phyloP scores from a whole-genome alignment of 1,140 invertebrate genomes.

The Tenebrio molitor region DNA sequence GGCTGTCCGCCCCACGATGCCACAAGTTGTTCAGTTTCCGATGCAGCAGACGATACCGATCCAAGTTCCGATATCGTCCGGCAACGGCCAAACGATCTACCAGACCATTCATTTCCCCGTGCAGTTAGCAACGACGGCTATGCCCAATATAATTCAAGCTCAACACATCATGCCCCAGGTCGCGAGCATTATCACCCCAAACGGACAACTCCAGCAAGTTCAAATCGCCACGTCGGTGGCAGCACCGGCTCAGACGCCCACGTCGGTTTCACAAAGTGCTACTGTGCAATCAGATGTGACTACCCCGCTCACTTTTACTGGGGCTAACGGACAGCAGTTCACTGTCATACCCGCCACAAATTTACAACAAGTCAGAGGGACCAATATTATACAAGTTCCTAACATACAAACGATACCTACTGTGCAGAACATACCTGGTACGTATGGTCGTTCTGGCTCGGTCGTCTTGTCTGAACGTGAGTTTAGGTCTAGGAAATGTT shows the following conservation, averaged over 20 bases:
- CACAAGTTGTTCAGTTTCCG: constrained; percentile 82
- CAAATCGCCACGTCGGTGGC: constrained; percentile 71
- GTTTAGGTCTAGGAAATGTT: constrained; percentile 78
- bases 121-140: constrained; percentile 75
- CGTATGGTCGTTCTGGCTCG: background rate
- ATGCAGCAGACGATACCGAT: constrained; percentile 91
- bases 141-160: constrained; percentile 71
- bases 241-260: constrained; percentile 51
- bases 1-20: constrained; percentile 67
- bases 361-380: constrained; percentile 63
- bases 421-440: constrained; percentile 66
- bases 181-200: constrained; percentile 88
- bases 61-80: constrained; percentile 91
- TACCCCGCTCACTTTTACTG: constrained; percentile 73
- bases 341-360: constrained; percentile 79
- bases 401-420: constrained; percentile 65
- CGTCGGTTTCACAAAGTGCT: constrained; percentile 54
- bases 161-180: constrained; percentile 76
- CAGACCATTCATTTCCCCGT: constrained; percentile 94
- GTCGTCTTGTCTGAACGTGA: no score
- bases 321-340: constrained; percentile 78
- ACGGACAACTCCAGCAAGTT: constrained; percentile 86
- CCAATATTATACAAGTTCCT: constrained; percentile 65
- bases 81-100: constrained; percentile 92
- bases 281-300: constrained; percentile 63